Conservation (phyloP, 1,140 invertebrate genomes). For the Adelges cooleyi region DNA sequence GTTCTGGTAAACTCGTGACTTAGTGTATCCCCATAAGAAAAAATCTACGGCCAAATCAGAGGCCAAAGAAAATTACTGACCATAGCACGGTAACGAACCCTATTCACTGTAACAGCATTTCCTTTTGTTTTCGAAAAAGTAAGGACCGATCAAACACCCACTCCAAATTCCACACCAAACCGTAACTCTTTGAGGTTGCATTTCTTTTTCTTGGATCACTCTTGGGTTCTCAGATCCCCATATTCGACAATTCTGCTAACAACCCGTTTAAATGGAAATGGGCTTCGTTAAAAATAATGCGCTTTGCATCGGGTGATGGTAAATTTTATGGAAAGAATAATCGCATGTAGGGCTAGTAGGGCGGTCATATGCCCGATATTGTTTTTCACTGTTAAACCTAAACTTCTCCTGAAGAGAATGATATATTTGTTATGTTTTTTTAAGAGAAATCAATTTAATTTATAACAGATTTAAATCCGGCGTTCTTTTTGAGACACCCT, state of each 20-base stretch:
- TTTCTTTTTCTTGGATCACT: slow-evolving; percentile 35
- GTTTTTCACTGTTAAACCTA: too few relatives aligned
- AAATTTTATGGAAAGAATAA: too few relatives aligned
- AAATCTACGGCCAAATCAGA: not conserved
- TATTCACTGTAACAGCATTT: slow-evolving; percentile 33
- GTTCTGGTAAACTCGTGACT: not conserved
- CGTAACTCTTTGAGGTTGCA: slow-evolving; percentile 37
- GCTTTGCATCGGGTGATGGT: too few relatives aligned
- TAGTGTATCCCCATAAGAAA: not conserved
- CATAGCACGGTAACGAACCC: slow-evolving; percentile 32
- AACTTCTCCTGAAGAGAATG: too few relatives aligned
- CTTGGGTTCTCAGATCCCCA: slow-evolving; percentile 35
- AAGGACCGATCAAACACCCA: slow-evolving; percentile 34
- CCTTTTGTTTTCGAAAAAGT: slow-evolving; percentile 34
- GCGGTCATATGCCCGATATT: too few relatives aligned
- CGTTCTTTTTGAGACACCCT: too few relatives aligned
- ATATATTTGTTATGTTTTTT: too few relatives aligned
- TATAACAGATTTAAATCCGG: too few relatives aligned
- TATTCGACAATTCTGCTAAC: slow-evolving; percentile 35
- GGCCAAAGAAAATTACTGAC: slow-evolving; percentile 5
- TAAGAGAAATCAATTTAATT: too few relatives aligned
- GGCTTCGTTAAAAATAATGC: slow-evolving; percentile 33
- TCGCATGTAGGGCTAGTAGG: too few relatives aligned
- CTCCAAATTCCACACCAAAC: slow-evolving; percentile 32
- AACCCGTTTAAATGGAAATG: slow-evolving; percentile 35